Base-by-base conservation (phyloP, 2,888 invertebrate genomes). In the Drosophila robusta region DNA sequence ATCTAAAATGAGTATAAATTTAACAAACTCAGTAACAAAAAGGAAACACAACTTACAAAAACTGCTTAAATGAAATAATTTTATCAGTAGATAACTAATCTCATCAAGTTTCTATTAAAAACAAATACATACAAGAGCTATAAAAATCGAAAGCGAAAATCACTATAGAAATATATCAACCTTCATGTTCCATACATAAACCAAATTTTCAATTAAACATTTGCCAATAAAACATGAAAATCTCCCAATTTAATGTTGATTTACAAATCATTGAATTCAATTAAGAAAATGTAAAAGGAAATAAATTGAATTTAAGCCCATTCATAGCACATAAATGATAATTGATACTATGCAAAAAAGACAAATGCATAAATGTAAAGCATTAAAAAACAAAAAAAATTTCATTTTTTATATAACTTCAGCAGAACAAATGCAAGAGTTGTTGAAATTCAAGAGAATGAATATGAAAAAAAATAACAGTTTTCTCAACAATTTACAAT, bases 401-500 rank as follows among this genome's bases (percentile, higher is more conserved):
- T 34, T 0, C 11, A 4, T 32, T 45, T 46, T 29, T 9, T 11
- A 22, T 5, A 29, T 26, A n/a, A 34, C 9, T 44, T 44, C 9
- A 14, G 9, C 7, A 12, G 2, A 29, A 47, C 12, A 6, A 14
- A 22, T 4, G 18, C 3, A 24, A 67, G 34, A 36, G 7, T 41
- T 54, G 18, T 12, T 34, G 41, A 51, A 67, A 51, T 34, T 1
- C 9, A 26, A 14, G 18, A 8, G 41, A 61, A 49, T 38, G 12
- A 58, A 56, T 24, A 14, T 7, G 7, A 8, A n/a, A 34, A 36
- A 50, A 42, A 49, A 45, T 38, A 42, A 34, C 16, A 36, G 49
- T 60, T 67, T 66, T 62, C 29, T 55, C 60, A 66, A 55, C 80
- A 88, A 83, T 88, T 83, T 86, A 80, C 87, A 83, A 88, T 88